phyloP scores from a whole-genome alignment of 2,888 invertebrate genomes.

The Empis stercorea region DNA sequence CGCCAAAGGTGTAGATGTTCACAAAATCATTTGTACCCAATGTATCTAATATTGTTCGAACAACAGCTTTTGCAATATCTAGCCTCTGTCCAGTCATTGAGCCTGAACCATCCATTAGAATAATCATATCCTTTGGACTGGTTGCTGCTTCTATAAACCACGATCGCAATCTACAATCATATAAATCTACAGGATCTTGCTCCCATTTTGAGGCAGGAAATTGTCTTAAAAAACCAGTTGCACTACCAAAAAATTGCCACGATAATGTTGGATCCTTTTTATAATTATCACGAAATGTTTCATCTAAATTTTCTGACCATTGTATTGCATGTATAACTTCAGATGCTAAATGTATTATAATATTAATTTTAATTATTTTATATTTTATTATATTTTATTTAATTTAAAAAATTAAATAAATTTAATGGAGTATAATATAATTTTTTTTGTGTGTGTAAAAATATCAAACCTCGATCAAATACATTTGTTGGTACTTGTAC shows the following conservation, averaged over 20 bases:
- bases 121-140: conserved; percentile 85
- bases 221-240: conserved; percentile 92
- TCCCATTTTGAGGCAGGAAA: conserved; percentile 84
- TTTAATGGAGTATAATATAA: too few species aligned
- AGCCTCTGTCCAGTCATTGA: conserved; percentile 81
- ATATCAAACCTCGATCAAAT: conserved; percentile 64
- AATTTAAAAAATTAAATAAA: not conserved
- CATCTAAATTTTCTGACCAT: conserved; percentile 90
- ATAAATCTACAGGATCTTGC: conserved; percentile 75
- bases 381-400: too few species aligned
- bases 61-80: conserved; percentile 81
- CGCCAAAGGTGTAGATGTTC: conserved; percentile 86
- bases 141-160: conserved; percentile 99
- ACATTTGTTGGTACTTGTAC: conserved; percentile 95
- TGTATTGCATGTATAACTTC: conserved; percentile 84
- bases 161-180: conserved; percentile 85
- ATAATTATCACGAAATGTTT: conserved; percentile 77
- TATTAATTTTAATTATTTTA: conserved; percentile 1
- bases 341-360: conserved; percentile 57
- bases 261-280: conserved; percentile 75
- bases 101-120: conserved; percentile 79
- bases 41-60: conserved; percentile 84
- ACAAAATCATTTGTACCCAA: conserved; percentile 97
- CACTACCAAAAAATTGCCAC: conserved; percentile 98
- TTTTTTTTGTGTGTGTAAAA: conserved; percentile 3